Percentiles rank a stretch among this genome's conserved stretches.
Conservation (phyloP, 2,113 vertebrate genomes). For the Pagrus major region DNA sequence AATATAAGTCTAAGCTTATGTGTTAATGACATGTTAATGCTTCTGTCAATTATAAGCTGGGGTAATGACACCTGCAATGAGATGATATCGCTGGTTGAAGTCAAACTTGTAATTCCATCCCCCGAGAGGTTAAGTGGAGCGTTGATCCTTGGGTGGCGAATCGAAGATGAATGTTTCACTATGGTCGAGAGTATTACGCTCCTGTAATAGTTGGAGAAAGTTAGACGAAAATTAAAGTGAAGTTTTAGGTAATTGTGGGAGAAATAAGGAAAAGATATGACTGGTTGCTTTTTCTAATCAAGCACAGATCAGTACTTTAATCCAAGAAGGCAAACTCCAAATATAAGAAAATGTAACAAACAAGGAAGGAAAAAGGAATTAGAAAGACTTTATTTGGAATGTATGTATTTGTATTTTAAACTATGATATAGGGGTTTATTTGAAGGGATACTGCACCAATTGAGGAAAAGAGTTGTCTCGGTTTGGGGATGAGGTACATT, state of each 20-base stretch:
- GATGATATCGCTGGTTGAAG: slow-evolving; percentile 72
- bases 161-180: slow-evolving; percentile 67
- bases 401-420: neutral
- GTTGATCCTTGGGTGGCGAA: slow-evolving; percentile 65
- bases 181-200: slow-evolving; percentile 19
- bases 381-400: too few species aligned
- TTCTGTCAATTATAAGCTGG: slow-evolving; percentile 83
- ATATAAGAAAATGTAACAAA: too few species aligned
- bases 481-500: neutral
- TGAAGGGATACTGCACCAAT: neutral
- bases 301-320: too few species aligned
- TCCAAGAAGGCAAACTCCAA: too few species aligned
- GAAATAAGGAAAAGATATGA: too few species aligned
- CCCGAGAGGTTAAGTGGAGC: slow-evolving; percentile 78
- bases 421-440: neutral
- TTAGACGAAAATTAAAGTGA: slow-evolving; percentile 31
- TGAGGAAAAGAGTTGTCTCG: neutral
- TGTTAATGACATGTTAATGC: slow-evolving; percentile 87
- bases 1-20: slow-evolving; percentile 84
- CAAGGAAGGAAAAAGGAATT: too few species aligned
- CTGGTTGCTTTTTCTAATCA: too few species aligned
- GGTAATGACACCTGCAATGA: slow-evolving; percentile 83
- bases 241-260: slow-evolving; percentile 20
- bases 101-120: slow-evolving; percentile 81
- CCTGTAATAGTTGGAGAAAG: slow-evolving; percentile 36